Evolutionary conservation across 2,113 vertebrate species (phyloP), one percentile per base, ranked within the genome.

Genomic region (Formicarius rufipectus): DNA sequence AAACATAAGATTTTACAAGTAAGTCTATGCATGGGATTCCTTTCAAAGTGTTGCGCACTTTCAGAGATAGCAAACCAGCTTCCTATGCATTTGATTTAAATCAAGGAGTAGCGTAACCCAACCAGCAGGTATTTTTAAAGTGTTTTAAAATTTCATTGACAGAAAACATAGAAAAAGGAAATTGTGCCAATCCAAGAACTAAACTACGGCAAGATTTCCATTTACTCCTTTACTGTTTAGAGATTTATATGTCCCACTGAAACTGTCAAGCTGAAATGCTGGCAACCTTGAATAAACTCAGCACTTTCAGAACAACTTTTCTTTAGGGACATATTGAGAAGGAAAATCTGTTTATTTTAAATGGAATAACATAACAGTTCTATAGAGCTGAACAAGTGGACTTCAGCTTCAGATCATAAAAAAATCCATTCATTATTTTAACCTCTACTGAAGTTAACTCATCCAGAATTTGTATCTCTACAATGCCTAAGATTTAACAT

Each of bases 231-330:
- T 94, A 83, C 49, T 93, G 56, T 81, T 80, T 44, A 69, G 59
- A 90, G 74, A 93, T 93, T 95, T 94, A 59, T 52, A 77, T 82
- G 73, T 33, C 73, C 56, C 59, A 74, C 56, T 90, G 95, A 97
- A 97, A 94, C 69, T 68, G 88, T 87, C 83, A 95, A 80, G 37
- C 59, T 81, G 71, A 93, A 92, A 95, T 39, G 83, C 23, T 92
- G 60, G 89, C 77, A 95, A 77, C 82, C 82, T 94, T 92, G 74
- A 89, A 95, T 85, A 95, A 96, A 95, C 74, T 85, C 85, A 40
- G 77, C 47, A 87, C 83, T 88, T 89, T 76, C 37, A 87, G 64
- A 95, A 89, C 59, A 93, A 94, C 75, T 95, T 82, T 86, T 67
- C 95, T 95, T 91, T 63, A 91, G 96, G 85, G 64, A 95, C n/a